Conservation (phyloP, 2,113 vertebrate species). For the Colistium nudipinnis region DNA sequence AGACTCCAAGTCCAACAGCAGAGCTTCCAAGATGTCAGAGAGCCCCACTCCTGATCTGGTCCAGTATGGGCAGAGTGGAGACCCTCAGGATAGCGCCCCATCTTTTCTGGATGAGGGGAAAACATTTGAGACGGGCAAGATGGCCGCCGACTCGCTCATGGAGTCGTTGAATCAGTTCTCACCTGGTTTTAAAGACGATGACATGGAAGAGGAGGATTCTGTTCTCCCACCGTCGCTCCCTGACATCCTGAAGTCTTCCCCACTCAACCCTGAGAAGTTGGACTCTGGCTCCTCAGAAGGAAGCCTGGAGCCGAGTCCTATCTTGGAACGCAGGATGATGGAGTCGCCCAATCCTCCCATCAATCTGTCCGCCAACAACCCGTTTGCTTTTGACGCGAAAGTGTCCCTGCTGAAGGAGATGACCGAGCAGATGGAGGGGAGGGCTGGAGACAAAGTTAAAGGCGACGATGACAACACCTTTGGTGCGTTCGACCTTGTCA, state of each 20-base stretch:
- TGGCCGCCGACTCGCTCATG: constrained; percentile 79
- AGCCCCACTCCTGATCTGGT: constrained; percentile 95
- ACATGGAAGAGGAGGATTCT: constrained; percentile 76
- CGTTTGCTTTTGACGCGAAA: constrained; percentile 84
- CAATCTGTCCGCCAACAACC: constrained; percentile 80
- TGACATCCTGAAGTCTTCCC: constrained; percentile 96
- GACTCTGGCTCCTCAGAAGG: constrained; percentile 82
- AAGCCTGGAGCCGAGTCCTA: constrained; percentile 79
- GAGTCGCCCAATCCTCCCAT: constrained; percentile 83
- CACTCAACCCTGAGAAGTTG: constrained; percentile 82
- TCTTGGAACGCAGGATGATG: constrained; percentile 74
- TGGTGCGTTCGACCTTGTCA: constrained; percentile 92
- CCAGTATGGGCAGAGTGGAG: constrained; percentile 88
- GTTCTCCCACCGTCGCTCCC: constrained; percentile 86
- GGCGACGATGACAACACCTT: constrained; percentile 82
- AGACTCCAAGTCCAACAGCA: constrained; percentile 72
- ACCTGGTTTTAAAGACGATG: constrained; percentile 80
- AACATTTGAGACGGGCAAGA: constrained; percentile 84
- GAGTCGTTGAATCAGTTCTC: constrained; percentile 84
- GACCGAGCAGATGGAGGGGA: constrained; percentile 79
- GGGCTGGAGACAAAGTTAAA: constrained; percentile 53
- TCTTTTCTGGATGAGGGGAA: constrained; percentile 85
- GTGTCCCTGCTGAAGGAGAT: constrained; percentile 89
- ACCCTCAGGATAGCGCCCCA: constrained; percentile 81
- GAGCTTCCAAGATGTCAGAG: constrained; percentile 84